Conservation (phyloP, 2,113 vertebrate genomes). For the Sylvietta virens region DNA sequence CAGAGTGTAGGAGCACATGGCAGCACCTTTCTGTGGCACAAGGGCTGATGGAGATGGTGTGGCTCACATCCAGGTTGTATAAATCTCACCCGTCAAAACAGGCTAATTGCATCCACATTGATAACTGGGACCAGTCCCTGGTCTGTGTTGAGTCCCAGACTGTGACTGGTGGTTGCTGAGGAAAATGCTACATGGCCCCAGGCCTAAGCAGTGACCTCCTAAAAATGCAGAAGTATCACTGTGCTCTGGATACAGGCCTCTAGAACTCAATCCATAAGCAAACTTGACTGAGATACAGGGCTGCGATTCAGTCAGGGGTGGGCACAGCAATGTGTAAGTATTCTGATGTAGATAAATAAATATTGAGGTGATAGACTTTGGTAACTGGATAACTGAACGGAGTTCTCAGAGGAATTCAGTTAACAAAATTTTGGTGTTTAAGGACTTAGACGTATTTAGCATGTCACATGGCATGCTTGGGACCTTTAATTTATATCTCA, state of each 20-base stretch:
- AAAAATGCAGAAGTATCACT: neutral
- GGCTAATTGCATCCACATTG: neutral
- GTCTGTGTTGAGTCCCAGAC: neutral
- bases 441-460: neutral
- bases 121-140: neutral
- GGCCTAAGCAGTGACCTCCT: neutral
- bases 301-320: neutral
- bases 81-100: neutral
- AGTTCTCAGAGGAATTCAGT: neutral
- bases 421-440: neutral
- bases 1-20: neutral
- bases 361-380: neutral
- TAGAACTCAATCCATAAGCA: too few species aligned
- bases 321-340: accelerated
- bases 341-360: neutral
- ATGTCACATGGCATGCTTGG: neutral
- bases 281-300: neutral
- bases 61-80: neutral
- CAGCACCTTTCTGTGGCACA: neutral
- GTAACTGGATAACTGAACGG: neutral
- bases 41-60: neutral
- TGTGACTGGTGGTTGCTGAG: neutral
- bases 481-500: neutral
- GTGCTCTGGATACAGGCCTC: neutral
- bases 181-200: neutral